Evolutionary conservation across 2,797 vertebrate species (phyloP).

Genomic region (Eospalax fontanierii): DNA sequence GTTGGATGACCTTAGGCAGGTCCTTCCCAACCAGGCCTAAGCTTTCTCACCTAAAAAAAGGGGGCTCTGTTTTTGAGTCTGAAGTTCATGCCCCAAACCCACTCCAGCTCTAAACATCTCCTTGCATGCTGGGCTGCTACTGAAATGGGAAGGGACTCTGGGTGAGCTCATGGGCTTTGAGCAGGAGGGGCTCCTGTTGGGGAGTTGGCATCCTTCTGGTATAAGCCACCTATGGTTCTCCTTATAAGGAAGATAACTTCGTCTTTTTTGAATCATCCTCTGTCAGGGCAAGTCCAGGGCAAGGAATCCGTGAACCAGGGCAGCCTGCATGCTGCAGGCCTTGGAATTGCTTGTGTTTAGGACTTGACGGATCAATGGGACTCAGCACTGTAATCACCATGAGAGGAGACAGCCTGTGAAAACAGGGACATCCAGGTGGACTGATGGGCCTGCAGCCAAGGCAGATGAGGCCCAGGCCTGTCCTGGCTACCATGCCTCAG

Average conservation of each 20-base stretch:
- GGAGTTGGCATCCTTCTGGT: neutral
- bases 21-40: neutral
- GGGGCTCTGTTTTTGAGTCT: neutral
- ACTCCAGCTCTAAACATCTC: neutral
- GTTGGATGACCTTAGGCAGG: neutral
- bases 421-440: neutral
- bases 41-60: conserved; percentile 5
- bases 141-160: neutral
- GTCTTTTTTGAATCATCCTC: neutral
- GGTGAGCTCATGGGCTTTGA: neutral
- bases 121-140: neutral
- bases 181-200: neutral
- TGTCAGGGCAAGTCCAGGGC: neutral
- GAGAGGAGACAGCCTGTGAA: neutral
- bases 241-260: conserved; percentile 24
- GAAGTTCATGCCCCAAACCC: neutral
- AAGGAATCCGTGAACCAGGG: neutral
- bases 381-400: neutral
- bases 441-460: neutral
- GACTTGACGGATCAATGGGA: neutral
- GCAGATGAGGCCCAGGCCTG: neutral
- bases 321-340: neutral
- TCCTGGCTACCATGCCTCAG: neutral
- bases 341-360: neutral
- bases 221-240: neutral